Base-by-base conservation (phyloP, 37 sponge, comb jelly and placozoan species). In the Chondrosia reniformis region DNA sequence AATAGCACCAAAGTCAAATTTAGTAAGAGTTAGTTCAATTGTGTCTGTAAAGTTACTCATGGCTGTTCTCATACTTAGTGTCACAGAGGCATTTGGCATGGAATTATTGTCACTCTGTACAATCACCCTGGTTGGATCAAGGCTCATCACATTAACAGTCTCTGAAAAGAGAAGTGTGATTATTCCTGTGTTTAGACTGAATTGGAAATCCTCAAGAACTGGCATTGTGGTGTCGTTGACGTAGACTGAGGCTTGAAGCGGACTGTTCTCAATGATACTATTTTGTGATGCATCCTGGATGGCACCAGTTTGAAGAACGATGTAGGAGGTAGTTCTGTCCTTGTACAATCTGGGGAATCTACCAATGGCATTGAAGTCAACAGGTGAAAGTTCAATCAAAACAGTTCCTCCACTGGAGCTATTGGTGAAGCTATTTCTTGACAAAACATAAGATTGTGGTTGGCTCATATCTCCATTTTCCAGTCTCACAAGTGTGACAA, bases 131-230 rank as follows among this genome's bases (percentile, higher is more conserved):
- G 78, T 57, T 63, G 90, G 83, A 65, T 80, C 79, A 10, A 95
- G 39, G 28, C 55, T 75, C 36, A 75, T 19, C 17, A 89, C 45
- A 45, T 86, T 84, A 3, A 95, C 83, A 63, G 90, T 89, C 73
- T 95, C 96, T 32, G 84, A 65, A 69, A 93, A 93, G 2, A 73
- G 78, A 15, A 93, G 46, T 7, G 49, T 57, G n/a, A 93, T 43
- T 0, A 81, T 34, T 2, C 91, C 91, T 55, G 61, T 80, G 79
- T 86, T 77, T 22, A 93, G 21, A 73, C 89, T 83, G 67, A 93
- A 43, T 33, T 45, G 46, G 67, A 89, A 89, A 37, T 64, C 69
- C 0, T 19, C n/a, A 4, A 93, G 67, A 56, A 49, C 75, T 59
- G 94, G 94, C 27, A 37, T 73, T 0, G 76, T 44, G 3, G 41